phyloP scores from a whole-genome alignment of 2,797 vertebrate genomes.

The Limnodromus scolopaceus region DNA sequence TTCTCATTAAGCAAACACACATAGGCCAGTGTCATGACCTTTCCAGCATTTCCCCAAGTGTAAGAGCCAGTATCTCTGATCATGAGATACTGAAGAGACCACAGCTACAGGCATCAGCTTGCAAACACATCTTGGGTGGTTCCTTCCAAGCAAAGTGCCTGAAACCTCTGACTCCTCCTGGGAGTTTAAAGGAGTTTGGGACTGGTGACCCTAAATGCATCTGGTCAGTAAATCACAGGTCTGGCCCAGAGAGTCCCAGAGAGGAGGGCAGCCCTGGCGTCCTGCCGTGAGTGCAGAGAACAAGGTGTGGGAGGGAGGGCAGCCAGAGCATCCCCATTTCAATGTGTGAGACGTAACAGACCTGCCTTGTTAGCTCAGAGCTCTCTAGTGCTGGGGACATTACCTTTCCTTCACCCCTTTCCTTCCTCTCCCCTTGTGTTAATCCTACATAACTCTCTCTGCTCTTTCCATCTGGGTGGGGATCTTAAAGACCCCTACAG shows the following conservation, averaged over 20 bases:
- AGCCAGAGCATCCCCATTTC: not conserved
- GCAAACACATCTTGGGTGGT: not conserved
- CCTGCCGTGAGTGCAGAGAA: not conserved
- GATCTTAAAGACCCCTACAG: constrained; percentile 47
- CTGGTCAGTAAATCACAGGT: not conserved
- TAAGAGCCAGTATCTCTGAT: not conserved
- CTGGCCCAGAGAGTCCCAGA: not conserved
- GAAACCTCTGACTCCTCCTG: not conserved
- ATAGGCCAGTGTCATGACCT: accelerated
- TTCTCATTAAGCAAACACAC: not conserved
- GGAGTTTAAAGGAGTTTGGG: not conserved
- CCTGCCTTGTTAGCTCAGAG: constrained; percentile 7
- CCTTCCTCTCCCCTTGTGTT: constrained; percentile 31
- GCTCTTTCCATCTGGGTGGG: constrained; percentile 39
- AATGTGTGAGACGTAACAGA: not conserved
- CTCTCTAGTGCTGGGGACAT: not conserved
- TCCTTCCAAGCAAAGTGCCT: not conserved
- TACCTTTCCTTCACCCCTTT: constrained; percentile 29
- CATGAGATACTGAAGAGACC: not conserved
- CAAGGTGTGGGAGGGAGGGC: accelerated
- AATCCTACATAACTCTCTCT: constrained; percentile 42
- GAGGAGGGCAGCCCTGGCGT: not conserved
- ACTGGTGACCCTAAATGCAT: not conserved
- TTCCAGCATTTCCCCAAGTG: not conserved
- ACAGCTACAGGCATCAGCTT: not conserved